These are phyloP conservation scores for Drosophila teissieri DNA, from an alignment of 1,140 invertebrate genomes.

Conservation along the genomic window DNA sequence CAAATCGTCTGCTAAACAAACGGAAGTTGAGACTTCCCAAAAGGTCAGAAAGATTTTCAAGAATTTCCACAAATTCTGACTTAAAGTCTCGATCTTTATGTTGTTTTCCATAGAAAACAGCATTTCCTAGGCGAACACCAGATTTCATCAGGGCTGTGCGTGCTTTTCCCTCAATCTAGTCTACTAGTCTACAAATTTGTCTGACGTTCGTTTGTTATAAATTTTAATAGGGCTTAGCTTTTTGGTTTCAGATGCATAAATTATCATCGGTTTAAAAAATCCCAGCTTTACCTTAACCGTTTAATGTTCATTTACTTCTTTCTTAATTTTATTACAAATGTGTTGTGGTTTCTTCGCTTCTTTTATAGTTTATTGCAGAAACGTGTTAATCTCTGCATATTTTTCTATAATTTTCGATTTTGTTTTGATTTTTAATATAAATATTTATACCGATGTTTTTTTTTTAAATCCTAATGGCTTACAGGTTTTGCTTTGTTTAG, in stretches of 20 bases:
- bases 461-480: conserved; percentile 18
- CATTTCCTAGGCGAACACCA: not conserved
- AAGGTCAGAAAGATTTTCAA: conserved; percentile 32
- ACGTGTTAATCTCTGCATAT: conserved; percentile 43
- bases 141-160: conserved; percentile 7
- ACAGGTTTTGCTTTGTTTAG: conserved; percentile 20
- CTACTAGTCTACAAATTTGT: not conserved
- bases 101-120: conserved; percentile 13
- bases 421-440: conserved; percentile 33
- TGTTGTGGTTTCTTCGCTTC: not conserved
- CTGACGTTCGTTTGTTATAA: conserved; percentile 15
- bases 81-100: not conserved
- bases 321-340: conserved; percentile 13
- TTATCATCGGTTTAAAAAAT: conserved; percentile 17
- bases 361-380: conserved; percentile 49
- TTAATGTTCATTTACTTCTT: conserved; percentile 16
- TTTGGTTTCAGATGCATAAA: conserved; percentile 27
- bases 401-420: conserved; percentile 33
- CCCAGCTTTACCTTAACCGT: conserved; percentile 3
- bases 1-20: conserved; percentile 35
- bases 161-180: conserved; percentile 18
- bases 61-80: conserved; percentile 14
- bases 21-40: conserved; percentile 42
- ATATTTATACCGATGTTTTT: conserved; percentile 39
- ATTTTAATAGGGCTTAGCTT: not conserved